phyloP scores from a whole-genome alignment of 2,113 vertebrate species.

The Oryzias woworae region DNA sequence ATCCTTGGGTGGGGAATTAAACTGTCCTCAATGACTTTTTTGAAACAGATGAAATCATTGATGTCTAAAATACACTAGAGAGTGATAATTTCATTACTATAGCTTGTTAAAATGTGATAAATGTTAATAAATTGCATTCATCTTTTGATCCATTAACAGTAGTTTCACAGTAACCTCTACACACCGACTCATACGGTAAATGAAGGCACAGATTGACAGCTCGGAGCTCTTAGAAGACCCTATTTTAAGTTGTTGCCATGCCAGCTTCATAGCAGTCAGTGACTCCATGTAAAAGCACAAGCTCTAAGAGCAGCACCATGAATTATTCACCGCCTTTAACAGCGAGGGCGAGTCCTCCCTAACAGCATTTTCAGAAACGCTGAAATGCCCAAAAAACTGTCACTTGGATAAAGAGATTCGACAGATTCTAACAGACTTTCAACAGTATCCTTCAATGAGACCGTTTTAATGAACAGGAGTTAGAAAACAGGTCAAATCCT shows the following conservation, averaged over 20 bases:
- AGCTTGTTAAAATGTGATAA: no score
- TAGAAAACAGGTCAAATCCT: slow-evolving; percentile 59
- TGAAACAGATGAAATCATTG: no score
- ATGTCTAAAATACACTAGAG: no score
- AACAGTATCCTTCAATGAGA: slow-evolving; percentile 17
- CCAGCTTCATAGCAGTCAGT: slow-evolving; percentile 68
- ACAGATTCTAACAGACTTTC: slow-evolving; percentile 35
- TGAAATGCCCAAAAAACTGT: slow-evolving; percentile 10
- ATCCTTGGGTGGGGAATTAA: no score
- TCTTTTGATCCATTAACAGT: no score
- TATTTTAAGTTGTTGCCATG: slow-evolving; percentile 71
- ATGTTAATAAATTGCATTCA: no score
- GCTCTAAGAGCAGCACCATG: slow-evolving; percentile 56
- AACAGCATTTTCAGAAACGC: slow-evolving; percentile 42
- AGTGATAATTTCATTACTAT: no score
- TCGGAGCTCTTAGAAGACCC: slow-evolving; percentile 40
- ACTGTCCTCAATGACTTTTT: no score
- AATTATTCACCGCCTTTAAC: slow-evolving; percentile 64
- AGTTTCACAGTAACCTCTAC: slow-evolving; percentile 1
- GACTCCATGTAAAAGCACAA: slow-evolving; percentile 61
- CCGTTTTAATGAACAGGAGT: slow-evolving; percentile 42
- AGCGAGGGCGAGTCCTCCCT: slow-evolving; percentile 30
- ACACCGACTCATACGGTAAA: slow-evolving; percentile 24
- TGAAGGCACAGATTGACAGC: slow-evolving; percentile 48
- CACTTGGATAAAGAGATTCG: slow-evolving; percentile 19